Evolutionary conservation across 2,797 vertebrate genomes (phyloP).

Genomic region (Epinephelus awoara): DNA sequence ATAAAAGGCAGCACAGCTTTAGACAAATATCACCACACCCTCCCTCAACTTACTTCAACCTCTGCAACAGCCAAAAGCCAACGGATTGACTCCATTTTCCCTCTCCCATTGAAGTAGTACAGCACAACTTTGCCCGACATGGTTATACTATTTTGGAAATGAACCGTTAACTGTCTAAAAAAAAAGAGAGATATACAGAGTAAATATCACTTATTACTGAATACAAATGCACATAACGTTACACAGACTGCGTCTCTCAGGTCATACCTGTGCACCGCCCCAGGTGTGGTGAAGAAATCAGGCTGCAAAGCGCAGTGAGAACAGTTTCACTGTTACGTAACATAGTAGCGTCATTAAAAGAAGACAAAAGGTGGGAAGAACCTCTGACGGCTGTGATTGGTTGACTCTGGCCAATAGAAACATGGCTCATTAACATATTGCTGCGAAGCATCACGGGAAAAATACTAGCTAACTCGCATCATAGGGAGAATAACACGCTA

Average conservation of each 20-base stretch:
- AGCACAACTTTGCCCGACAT: constrained; percentile 90
- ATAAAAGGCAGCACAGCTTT: not conserved
- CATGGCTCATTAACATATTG: not conserved
- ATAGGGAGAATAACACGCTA: no score
- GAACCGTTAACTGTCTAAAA: not conserved
- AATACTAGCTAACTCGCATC: no score
- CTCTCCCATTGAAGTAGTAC: constrained; percentile 89
- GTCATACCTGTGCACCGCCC: not conserved
- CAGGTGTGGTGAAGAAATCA: accelerated
- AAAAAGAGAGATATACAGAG: not conserved
- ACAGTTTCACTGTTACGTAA: not conserved
- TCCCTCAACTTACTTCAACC: constrained; percentile 84
- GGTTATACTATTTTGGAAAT: not conserved
- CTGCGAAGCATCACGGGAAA: constrained; percentile 48
- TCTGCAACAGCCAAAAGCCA: constrained; percentile 91
- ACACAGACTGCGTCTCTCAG: no score
- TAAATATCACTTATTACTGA: not conserved
- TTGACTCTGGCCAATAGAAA: constrained; percentile 29
- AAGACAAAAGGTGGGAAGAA: not conserved
- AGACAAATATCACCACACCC: not conserved
- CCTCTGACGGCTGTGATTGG: constrained; percentile 29
- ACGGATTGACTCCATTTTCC: constrained; percentile 92
- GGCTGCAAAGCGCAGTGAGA: accelerated
- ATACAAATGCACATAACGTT: not conserved
- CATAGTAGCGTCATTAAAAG: accelerated